A percentile compares a stretch with the other conserved stretches of the same genome.
Conservation (phyloP, 2,888 invertebrate species). For the Habroteleia sp. region DNA sequence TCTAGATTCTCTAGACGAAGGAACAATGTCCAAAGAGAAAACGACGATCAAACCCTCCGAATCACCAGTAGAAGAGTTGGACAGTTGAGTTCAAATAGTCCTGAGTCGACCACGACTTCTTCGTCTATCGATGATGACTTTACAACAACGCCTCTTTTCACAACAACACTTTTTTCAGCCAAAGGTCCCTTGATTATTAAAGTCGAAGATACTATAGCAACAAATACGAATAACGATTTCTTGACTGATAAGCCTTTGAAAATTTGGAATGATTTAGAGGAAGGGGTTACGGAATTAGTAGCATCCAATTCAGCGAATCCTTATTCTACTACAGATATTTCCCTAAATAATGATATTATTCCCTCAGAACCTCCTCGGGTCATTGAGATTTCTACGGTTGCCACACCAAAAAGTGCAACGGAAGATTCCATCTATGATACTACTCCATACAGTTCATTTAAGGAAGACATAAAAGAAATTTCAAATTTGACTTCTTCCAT, state of each 20-base stretch:
- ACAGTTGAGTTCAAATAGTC: constrained; percentile 50
- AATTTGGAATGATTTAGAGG: constrained; percentile 20
- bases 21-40: constrained; percentile 48
- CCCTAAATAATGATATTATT: constrained; percentile 35
- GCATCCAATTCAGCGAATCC: constrained; percentile 50
- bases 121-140: neutral
- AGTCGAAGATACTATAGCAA: constrained; percentile 58
- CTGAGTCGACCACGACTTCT: constrained; percentile 28
- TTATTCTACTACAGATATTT: constrained; percentile 44
- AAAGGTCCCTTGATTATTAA: constrained; percentile 53
- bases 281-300: constrained; percentile 30
- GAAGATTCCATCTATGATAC: neutral
- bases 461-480: no score
- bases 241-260: constrained; percentile 42
- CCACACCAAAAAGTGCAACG: neutral
- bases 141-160: neutral
- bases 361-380: constrained; percentile 14
- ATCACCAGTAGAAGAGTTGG: constrained; percentile 68
- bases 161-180: constrained; percentile 2
- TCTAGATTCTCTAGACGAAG: constrained; percentile 53
- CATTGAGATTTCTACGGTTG: neutral
- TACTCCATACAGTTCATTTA: no score
- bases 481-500: neutral
- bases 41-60: constrained; percentile 62
- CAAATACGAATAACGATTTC: constrained; percentile 45